Evolutionary conservation across 2,797 vertebrate species (phyloP), one percentile per base, ranked within the genome.

Genomic region (Hipposideros larvatus): DNA sequence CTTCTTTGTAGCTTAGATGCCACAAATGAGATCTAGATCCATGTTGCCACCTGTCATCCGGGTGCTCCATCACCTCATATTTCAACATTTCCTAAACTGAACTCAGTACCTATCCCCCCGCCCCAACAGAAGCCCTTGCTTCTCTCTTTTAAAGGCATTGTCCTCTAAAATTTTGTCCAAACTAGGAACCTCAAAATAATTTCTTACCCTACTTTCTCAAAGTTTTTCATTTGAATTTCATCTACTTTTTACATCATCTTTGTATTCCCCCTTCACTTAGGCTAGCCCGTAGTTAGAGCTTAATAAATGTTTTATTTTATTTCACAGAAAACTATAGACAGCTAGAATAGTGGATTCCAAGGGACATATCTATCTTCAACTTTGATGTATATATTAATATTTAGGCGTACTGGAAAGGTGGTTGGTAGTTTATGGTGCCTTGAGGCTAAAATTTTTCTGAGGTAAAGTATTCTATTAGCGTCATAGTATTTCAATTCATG

Each of bases 401-500:
- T 91, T 95, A 94, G 87, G 53, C 37, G 74, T 82, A 31, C 57
- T 96, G 21, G 63, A 90, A 95, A 96, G 92, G 91, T 53, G 77
- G 46, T 80, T 92, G 83, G 48, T 55, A 90, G 77, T 98, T 96
- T 77, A 73, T 86, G 80, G 93, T 97, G 41, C 80, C 97, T 98
- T 0, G 0, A 82, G 92, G 96, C 91, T 93, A 91, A 95, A 94
- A 28, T 93, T 94, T 78, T 97, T 94, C 92, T 90, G 90, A 86
- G 87, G 66, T 98, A 85, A 93, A 92, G 9, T 96, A 87, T 86
- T 96, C 97, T 97, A 92, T 98, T 98, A 97, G 91, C 96, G 90
- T 84, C 97, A 75, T 77, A 66, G 95, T 98, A 95, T 97, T 98
- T 98, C 73, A 95, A 0, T 98, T 98, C 85, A 61, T 96, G 92